Base-by-base conservation (phyloP, 2,797 vertebrate species). In the Typhlichthys eigenmanni region DNA sequence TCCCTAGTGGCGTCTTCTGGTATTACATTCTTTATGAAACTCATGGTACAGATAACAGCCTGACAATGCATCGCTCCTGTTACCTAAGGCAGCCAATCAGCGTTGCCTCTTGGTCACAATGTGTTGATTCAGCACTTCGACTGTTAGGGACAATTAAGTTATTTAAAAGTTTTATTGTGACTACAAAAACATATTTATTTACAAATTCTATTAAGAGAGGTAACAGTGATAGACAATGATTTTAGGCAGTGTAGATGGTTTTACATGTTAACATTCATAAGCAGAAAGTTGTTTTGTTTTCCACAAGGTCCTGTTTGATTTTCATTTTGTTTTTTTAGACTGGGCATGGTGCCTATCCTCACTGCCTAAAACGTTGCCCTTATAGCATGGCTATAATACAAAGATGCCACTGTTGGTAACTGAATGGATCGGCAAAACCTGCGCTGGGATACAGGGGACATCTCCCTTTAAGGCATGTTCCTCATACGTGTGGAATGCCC, bases 1-100 rank as follows among this genome's bases (percentile, higher is more conserved):
- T 43, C 66, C 46, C 66, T 62, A 46, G 47, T 71, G 79, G 68
- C 69, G 66, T 57, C 59, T 66, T 24, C n/a, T 70, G 65, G 64
- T 74, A 48, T 68, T 74, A 59, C 72, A 71, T 62, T 2, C 60
- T 61, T 24, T n/a, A 74, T 58, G 58, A 68, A 60, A 55, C 60
- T 73, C 17, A 24, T 29, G 60, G 45, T 38, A 49, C 57, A 65
- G 50, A 62, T 60, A 50, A 57, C 19, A 19, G 14, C 16, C 12
- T 17, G 48, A 59, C 64, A 24, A 47, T 68, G 58, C 65, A 55
- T 9, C 38, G 8, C 58, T 66, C 64, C 56, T n/a, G 32, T 49
- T 55, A n/a, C 49, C 14, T 10, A 2, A 14, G 49, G n/a, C 49
- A 50, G 49, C 49, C 49, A 7, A 19, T 64, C 14, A 64, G 16